Base-by-base conservation (phyloP, 1,140 invertebrate species). In the Halictus rubicundus region DNA sequence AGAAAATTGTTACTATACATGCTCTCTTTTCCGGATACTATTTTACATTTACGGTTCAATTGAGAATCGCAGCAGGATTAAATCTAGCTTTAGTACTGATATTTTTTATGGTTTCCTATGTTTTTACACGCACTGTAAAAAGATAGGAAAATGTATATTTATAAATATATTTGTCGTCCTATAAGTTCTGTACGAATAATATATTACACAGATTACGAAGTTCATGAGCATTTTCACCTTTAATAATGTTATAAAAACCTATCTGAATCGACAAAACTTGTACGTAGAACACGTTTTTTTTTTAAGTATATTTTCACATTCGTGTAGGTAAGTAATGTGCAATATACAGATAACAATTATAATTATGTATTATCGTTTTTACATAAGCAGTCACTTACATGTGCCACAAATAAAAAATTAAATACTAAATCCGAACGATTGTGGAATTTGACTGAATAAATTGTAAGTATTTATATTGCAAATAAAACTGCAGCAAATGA, bases 381-480 rank as follows among this genome's bases (percentile, higher is more conserved):
- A 77, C n/a, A 59, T 42, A 71, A 46, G n/a, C 16, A 61, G n/a
- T 37, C 60, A 70, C 60, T 61, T 61, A 61, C 61, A 21, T 21
- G 49, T 0, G 12, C n/a, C 37, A 66, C 10, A 77, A 70, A 54
- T 54, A 21, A 1, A 25, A 77, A 25, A 42, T 42, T 39, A n/a
- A 54, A 39, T 60, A 61, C 46, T 32, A 23, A 32, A 59, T 25
- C 16, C n/a, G 19, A 39, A 61, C 60, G 25, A 68, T 42, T 23
- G 16, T 25, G 39, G 4, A 46, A 57, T 57, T 65, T 65, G 10
- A 66, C 10, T 75, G 52, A 68, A 42, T 59, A 68, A 19, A 69
- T 68, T 76, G 39, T 66, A 59, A 46, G 52, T 70, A 77, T 61
- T 77, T 77, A 46, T 77, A 14, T 69, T 39, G 46, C 27, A 49